Evolutionary conservation across 1,140 invertebrate species (phyloP).

Genomic region (Carcinoscorpius rotundicauda): DNA sequence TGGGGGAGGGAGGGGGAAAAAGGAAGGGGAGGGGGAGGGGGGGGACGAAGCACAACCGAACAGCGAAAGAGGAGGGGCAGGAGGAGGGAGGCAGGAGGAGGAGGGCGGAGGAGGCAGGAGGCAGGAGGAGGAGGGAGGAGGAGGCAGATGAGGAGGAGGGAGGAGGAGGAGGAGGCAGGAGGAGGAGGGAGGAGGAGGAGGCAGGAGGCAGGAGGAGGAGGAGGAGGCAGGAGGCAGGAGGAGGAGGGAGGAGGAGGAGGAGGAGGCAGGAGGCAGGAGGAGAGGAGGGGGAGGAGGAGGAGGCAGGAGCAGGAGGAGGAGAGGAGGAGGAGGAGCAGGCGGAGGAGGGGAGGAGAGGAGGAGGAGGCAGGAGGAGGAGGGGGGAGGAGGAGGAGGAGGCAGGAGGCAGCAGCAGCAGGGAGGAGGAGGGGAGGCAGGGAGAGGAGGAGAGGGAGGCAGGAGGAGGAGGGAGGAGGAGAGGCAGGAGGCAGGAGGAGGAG

Average conservation of each 20-base stretch:
- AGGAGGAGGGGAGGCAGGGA: conserved; percentile 1
- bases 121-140: not conserved
- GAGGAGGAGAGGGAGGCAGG: conserved; percentile 1
- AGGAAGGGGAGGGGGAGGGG: conserved; percentile 1
- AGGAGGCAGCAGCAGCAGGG: not conserved
- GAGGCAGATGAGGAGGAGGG: not conserved
- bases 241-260: not conserved
- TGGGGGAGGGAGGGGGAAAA: not conserved
- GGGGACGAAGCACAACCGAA: not conserved
- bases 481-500: not conserved
- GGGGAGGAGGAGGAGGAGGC: not conserved
- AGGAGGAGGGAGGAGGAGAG: conserved; percentile 1
- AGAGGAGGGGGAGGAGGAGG: conserved; percentile 1
- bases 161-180: not conserved
- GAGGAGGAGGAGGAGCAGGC: not conserved
- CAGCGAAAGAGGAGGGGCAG: not conserved
- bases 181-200: conserved; percentile 1
- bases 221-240: not conserved
- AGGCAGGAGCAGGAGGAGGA: not conserved
- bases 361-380: conserved; percentile 1
- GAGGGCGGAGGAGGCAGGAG: not conserved
- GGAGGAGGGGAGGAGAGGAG: conserved; percentile 1
- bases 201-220: not conserved
- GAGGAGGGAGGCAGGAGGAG: not conserved
- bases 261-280: not conserved